These are phyloP conservation scores for Antennarius maculatus DNA, from an alignment of 2,797 vertebrate genomes.

Conservation along the genomic window DNA sequence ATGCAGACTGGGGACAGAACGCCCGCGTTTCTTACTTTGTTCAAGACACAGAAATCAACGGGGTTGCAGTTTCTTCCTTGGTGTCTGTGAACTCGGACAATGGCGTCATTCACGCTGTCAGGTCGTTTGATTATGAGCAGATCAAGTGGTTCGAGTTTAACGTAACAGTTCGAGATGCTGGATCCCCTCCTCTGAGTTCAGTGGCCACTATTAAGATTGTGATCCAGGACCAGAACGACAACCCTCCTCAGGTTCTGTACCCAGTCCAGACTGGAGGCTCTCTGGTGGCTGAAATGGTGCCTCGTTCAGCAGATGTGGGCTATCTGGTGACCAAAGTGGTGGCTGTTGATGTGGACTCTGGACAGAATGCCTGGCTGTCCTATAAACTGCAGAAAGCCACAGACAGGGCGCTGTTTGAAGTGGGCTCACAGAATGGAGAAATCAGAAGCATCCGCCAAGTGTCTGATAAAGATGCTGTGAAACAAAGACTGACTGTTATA, in stretches of 20 bases:
- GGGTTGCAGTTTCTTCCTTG: not conserved
- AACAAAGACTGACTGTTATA: slow-evolving; percentile 79
- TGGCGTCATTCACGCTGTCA: not conserved
- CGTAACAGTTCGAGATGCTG: slow-evolving; percentile 62
- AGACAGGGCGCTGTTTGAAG: slow-evolving; percentile 83
- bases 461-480: slow-evolving; percentile 81
- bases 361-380: slow-evolving; percentile 84
- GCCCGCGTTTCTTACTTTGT: not conserved
- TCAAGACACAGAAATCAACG: not conserved
- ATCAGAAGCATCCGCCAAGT: slow-evolving; percentile 80
- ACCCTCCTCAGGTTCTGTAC: slow-evolving; percentile 59
- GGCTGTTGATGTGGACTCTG: slow-evolving; percentile 84
- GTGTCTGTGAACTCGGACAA: not conserved
- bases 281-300: slow-evolving; percentile 83
- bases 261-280: slow-evolving; percentile 80
- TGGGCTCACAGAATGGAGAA: slow-evolving; percentile 84
- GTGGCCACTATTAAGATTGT: slow-evolving; percentile 66
- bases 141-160: slow-evolving; percentile 19
- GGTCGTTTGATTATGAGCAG: slow-evolving; percentile 5
- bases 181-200: slow-evolving; percentile 75
- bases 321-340: slow-evolving; percentile 87
- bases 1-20: slow-evolving; percentile 1
- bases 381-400: slow-evolving; percentile 78
- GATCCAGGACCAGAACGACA: slow-evolving; percentile 76
- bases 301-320: slow-evolving; percentile 82